Conservation (phyloP, 2,113 vertebrate species). For the Baryphthengus martii region DNA sequence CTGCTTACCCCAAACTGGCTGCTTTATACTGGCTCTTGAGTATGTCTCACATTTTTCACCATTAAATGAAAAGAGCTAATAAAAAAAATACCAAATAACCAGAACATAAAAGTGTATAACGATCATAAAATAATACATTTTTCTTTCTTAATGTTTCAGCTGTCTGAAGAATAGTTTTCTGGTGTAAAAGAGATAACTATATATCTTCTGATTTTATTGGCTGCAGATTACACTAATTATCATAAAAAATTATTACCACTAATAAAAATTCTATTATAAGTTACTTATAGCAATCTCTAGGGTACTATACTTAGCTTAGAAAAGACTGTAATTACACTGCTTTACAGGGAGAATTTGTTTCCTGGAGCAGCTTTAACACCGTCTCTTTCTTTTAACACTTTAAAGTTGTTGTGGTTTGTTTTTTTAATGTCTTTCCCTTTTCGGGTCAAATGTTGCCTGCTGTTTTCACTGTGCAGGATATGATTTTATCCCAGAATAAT, state of each 20-base stretch:
- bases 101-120: constrained; percentile 24
- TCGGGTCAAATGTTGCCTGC: constrained; percentile 75
- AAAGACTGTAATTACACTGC: constrained; percentile 71
- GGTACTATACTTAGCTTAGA: constrained; percentile 74
- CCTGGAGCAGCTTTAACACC: constrained; percentile 54
- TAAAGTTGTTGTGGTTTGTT: background rate
- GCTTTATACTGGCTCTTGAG: background rate
- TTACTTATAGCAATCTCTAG: constrained; percentile 82
- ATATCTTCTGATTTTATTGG: constrained; percentile 79
- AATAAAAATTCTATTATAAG: constrained; percentile 86
- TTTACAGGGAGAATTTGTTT: constrained; percentile 74
- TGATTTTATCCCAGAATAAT: constrained; percentile 78
- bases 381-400: constrained; percentile 68
- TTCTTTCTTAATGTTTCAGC: constrained; percentile 59
- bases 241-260: constrained; percentile 82
- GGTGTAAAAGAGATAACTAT: constrained; percentile 75
- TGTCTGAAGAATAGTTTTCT: constrained; percentile 70
- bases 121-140: constrained; percentile 57
- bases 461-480: constrained; percentile 89
- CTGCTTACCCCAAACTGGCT: background rate
- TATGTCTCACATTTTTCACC: constrained; percentile 37
- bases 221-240: constrained; percentile 82
- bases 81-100: constrained; percentile 52
- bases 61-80: constrained; percentile 59
- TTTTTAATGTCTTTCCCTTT: constrained; percentile 18